phyloP scores from a whole-genome alignment of 2,113 vertebrate species.

The Barbus barbus region DNA sequence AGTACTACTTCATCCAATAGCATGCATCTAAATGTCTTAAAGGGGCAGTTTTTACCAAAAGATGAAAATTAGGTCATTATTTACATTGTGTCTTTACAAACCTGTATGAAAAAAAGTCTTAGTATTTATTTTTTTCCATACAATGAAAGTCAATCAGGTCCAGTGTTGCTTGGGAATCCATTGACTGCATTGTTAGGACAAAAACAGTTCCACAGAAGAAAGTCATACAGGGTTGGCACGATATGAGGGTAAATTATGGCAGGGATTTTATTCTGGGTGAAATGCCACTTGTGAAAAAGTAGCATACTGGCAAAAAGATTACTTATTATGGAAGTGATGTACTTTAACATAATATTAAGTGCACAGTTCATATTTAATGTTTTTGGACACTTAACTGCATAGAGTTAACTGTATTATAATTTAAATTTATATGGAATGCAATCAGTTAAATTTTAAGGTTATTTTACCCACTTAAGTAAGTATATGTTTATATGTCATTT shows the following conservation, averaged over 20 bases:
- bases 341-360: too few species aligned
- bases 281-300: neutral
- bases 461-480: too few species aligned
- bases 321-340: neutral
- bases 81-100: neutral
- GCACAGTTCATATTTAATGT: too few species aligned
- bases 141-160: too few species aligned
- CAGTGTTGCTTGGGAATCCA: neutral
- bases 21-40: slow-evolving; percentile 30
- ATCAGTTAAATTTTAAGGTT: too few species aligned
- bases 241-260: neutral
- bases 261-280: neutral
- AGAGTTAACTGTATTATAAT: neutral
- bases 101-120: too few species aligned
- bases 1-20: slow-evolving; percentile 14
- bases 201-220: neutral
- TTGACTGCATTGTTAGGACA: neutral
- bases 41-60: neutral
- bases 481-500: too few species aligned
- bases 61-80: neutral
- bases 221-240: neutral
- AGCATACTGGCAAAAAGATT: neutral
- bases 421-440: too few species aligned
- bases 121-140: too few species aligned
- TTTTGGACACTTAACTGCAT: too few species aligned